Evolutionary conservation across 1,140 invertebrate species (phyloP), one percentile per base, ranked within the genome.

Genomic region (Euschistus heros): DNA sequence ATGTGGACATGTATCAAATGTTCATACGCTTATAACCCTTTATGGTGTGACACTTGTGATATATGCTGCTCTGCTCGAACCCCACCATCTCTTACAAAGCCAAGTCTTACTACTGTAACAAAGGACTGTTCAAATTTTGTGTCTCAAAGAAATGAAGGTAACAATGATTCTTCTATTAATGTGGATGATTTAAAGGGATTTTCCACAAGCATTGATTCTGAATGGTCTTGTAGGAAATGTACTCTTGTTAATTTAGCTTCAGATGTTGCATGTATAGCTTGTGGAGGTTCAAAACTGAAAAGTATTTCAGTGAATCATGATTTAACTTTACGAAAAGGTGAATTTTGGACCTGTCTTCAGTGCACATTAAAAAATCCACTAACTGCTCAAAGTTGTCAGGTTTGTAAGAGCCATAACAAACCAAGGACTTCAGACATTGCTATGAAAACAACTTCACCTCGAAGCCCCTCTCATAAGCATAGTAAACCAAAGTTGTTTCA

Each of bases 1-100:
- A 88, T 89, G 84, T 93, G 90, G 90, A 88, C 87, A 57, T 94
- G 90, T 77, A 79, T 81, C 64, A 86, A 90, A 75, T 94, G 90
- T 75, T 91, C 88, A 71, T 92, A 88, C 76, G 86, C 89, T 57
- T 91, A 91, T 74, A 93, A 93, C 78, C 84, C 87, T 63, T 80
- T 88, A 68, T 86, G 86, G 81, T 83, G 84, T 47, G 82, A 84
- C 24, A 77, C 78, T 47, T 93, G 91, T 74, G 88, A 91, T 73
- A 88, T 91, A 71, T 93, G 90, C 72, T 83, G 84, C 66, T 82
- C 82, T 69, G 77, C 79, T 69, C 76, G 81, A 66, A 81, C 81
- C 22, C 80, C 82, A 2, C 82, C 86, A 63, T 83, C 81, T 66
- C 72, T 84, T n/a, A 79, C 78, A 26, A 81, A 84, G 67, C 81